A percentile compares a stretch with the other conserved stretches of the same genome.
Conservation (phyloP, 2,797 vertebrate genomes). For the Buphagus erythrorhynchus region DNA sequence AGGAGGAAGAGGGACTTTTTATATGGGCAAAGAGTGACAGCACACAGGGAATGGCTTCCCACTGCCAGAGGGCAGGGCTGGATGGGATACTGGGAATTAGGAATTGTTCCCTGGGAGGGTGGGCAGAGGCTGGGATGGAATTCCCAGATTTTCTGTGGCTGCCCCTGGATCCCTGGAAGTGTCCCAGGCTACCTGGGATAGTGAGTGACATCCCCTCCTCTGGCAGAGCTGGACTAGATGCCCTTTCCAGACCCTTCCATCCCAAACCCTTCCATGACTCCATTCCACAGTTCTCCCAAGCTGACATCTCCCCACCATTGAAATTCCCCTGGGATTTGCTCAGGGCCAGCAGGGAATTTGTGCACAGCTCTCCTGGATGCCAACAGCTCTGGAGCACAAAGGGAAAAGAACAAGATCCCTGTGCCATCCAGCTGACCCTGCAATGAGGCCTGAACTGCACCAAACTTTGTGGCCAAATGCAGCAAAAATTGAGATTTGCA, state of each 20-base stretch:
- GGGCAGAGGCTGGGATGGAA: not conserved
- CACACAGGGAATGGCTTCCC: no score
- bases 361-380: not conserved
- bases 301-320: not conserved
- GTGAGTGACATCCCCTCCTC: not conserved
- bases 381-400: not conserved
- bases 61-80: no score
- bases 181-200: not conserved
- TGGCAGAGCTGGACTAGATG: not conserved
- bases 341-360: not conserved
- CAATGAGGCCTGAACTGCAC: not conserved
- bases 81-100: no score
- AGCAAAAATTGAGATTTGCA: not conserved
- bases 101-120: no score
- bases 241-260: no score
- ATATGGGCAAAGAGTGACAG: no score
- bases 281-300: not conserved
- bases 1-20: no score
- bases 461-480: not conserved
- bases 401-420: not conserved
- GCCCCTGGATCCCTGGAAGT: not conserved
- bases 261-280: not conserved
- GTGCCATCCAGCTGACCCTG: not conserved
- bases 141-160: not conserved
- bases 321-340: not conserved